Evolutionary conservation across 1,140 invertebrate genomes (phyloP), one percentile per base, ranked within the genome.

Genomic region (Bombyx mori): DNA sequence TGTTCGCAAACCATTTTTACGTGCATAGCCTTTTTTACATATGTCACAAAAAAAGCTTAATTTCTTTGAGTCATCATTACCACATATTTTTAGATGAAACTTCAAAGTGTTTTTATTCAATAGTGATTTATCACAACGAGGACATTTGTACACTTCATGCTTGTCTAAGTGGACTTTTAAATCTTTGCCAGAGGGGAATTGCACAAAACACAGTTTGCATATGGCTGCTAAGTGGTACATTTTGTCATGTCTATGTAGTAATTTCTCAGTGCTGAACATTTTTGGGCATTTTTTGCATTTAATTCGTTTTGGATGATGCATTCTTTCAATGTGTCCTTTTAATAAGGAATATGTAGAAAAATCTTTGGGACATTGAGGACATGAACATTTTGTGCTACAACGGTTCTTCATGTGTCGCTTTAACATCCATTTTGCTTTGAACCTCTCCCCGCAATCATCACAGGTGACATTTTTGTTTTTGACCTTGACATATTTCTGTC

Each of bases 41-140:
- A 85, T 73, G 62, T 82, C 79, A 72, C 82, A 82, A 53, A 71
- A 73, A 44, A 77, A 79, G 50, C 60, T 69, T 43, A 62, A 53
- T 35, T 55, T 35, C 42, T 66, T 69, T 7, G 63, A 56, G 7
- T 65, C 52, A 8, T 35, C 48, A 7, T 59, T 68, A 7, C 76
- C 72, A 67, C 81, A 80, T 50, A 62, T 61, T 60, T 71, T 72
- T 6, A 70, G 43, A 43, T 80, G 79, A 8, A 60, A 47, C 58
- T 67, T 72, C 44, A 57, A 79, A 42, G 69, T 70, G 8, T 71
- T 54, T 66, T 61, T 68, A 12, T 73, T 80, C 22, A 55, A 42
- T 54, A 75, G 77, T 44, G 60, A 64, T 60, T 77, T 77, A 1
- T 66, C 57, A 59, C 81, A 84, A 0, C 44, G 57, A 1, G 59